Percentiles rank a stretch among this genome's conserved stretches.
Conservation (phyloP, 2,797 vertebrate species). For the Chelidonichthys spinosus region DNA sequence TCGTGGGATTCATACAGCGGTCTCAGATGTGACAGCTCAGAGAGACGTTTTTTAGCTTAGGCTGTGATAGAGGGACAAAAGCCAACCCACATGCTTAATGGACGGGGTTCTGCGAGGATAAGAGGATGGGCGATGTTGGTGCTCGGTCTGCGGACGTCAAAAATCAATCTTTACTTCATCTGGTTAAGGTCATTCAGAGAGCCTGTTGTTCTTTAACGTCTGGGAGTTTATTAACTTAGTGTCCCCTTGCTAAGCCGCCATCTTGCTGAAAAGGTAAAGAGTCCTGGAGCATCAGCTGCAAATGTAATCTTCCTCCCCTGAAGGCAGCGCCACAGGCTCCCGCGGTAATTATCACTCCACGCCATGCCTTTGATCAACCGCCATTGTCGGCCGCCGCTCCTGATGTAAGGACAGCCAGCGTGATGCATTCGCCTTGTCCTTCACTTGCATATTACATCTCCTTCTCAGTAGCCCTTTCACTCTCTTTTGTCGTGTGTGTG, state of each 20-base stretch:
- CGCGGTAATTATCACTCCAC: slow-evolving; percentile 66
- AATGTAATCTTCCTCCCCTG: slow-evolving; percentile 59
- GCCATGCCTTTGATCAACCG: slow-evolving; percentile 67
- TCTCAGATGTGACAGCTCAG: background rate
- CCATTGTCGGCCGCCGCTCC: slow-evolving; percentile 57
- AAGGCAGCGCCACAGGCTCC: slow-evolving; percentile 56
- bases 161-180: background rate
- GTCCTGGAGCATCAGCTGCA: slow-evolving; percentile 39
- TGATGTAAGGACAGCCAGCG: slow-evolving; percentile 45
- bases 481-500: slow-evolving; percentile 12
- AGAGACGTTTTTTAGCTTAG: background rate
- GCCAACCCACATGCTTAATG: slow-evolving; percentile 1
- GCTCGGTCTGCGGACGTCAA: slow-evolving; percentile 17
- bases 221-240: slow-evolving; percentile 2
- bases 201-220: slow-evolving; percentile 17
- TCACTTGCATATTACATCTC: slow-evolving; percentile 25
- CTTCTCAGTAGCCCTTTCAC: slow-evolving; percentile 1
- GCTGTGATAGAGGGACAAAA: background rate
- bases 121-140: slow-evolving; percentile 2
- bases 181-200: slow-evolving; percentile 21
- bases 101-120: background rate
- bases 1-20: slow-evolving; percentile 28
- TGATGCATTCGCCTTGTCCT: slow-evolving; percentile 36
- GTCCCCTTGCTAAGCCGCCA: slow-evolving; percentile 9
- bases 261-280: slow-evolving; percentile 37